Evolutionary conservation across 2,888 invertebrate species (phyloP).

Genomic region (Rhimphoctona megacephalus): DNA sequence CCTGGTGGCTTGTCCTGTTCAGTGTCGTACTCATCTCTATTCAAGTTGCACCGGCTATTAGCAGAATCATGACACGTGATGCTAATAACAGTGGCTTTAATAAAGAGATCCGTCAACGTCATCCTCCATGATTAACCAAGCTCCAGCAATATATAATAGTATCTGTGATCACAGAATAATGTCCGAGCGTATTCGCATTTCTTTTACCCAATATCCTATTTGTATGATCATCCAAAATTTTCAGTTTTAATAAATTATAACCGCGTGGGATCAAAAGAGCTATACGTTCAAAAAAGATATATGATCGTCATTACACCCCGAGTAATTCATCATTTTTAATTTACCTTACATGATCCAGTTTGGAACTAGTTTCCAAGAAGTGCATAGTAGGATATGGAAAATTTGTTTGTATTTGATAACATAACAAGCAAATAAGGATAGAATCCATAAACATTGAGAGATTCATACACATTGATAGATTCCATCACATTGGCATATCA

Average conservation of each 20-base stretch:
- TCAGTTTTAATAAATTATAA: background rate
- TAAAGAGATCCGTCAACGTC: constrained; percentile 46
- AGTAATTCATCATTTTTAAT: background rate
- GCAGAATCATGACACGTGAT: constrained; percentile 36
- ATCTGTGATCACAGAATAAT: background rate
- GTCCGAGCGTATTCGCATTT: background rate
- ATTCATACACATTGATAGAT: background rate
- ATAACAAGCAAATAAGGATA: background rate
- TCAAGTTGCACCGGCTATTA: constrained; percentile 54
- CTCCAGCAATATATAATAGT: constrained; percentile 30
- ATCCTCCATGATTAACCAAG: constrained; percentile 36
- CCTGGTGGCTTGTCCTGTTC: constrained; percentile 44
- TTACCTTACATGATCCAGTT: too few species aligned
- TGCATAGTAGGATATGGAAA: background rate
- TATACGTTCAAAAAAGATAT: background rate
- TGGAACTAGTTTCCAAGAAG: background rate
- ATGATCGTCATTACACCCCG: background rate
- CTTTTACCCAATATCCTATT: background rate
- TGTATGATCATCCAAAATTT: background rate
- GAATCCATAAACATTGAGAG: background rate
- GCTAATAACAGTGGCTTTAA: constrained; percentile 61
- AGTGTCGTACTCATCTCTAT: constrained; percentile 32
- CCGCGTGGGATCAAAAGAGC: background rate
- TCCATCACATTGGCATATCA: background rate
- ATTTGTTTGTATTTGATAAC: background rate